Conservation (phyloP, 2,797 vertebrate genomes). For the Thamnophis elegans region DNA sequence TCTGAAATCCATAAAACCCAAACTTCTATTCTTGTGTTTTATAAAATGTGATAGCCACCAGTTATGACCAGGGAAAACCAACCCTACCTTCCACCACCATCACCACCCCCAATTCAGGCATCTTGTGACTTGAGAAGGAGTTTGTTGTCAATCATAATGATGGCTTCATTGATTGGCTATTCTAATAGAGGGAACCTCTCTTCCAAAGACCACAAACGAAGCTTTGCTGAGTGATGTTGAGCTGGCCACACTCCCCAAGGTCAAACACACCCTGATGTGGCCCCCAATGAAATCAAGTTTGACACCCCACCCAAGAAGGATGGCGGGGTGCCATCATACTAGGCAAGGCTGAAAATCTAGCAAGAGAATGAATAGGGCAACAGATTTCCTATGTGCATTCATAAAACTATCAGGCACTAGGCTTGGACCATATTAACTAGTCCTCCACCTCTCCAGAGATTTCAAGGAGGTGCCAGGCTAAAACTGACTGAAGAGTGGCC, state of each 20-base stretch:
- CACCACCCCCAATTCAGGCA: background rate
- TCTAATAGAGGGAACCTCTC: background rate
- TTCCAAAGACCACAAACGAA: background rate
- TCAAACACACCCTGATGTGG: no score
- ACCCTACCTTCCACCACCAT: background rate
- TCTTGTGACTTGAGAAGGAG: background rate
- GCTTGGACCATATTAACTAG: background rate
- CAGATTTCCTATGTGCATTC: background rate
- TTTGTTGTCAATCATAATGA: background rate
- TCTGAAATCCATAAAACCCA: background rate
- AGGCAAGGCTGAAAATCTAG: background rate
- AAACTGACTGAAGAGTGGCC: background rate
- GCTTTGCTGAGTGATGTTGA: no score
- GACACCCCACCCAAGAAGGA: background rate
- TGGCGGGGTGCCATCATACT: background rate
- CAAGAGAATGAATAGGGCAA: background rate
- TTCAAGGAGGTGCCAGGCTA: background rate
- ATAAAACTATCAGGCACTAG: background rate
- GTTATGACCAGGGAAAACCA: background rate
- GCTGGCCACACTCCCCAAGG: no score
- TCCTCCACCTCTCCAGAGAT: background rate
- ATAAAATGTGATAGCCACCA: background rate
- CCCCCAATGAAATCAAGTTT: no score
- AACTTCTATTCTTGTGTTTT: background rate
- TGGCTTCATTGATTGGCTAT: background rate